These are phyloP conservation scores for Ataeniobius toweri DNA, from an alignment of 2,797 vertebrate species.

Conservation along the genomic window DNA sequence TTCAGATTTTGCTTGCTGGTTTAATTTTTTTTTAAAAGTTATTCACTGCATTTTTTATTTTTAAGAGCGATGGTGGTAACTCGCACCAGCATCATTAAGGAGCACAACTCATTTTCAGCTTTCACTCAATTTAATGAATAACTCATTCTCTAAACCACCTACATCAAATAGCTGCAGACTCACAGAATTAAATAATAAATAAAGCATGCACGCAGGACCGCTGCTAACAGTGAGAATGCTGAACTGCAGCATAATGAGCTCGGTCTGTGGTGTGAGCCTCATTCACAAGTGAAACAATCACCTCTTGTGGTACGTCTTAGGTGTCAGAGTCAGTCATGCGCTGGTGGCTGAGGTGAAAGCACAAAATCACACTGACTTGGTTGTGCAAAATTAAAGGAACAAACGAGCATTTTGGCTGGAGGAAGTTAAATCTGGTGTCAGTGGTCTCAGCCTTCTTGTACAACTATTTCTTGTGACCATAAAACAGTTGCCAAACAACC, in stretches of 20 bases:
- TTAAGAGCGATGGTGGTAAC: not conserved
- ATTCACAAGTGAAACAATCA: constrained; percentile 58
- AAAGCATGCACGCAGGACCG: constrained; percentile 27
- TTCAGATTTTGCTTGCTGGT: not conserved
- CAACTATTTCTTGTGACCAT: not conserved
- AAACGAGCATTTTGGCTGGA: constrained; percentile 6
- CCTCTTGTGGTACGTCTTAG: constrained; percentile 29
- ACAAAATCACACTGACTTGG: constrained; percentile 25
- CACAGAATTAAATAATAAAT: constrained; percentile 52
- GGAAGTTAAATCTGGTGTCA: not conserved
- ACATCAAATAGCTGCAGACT: constrained; percentile 22
- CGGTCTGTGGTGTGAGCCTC: constrained; percentile 43
- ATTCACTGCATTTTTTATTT: not conserved
- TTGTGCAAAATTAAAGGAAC: constrained; percentile 10
- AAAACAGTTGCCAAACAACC: constrained; percentile 1
- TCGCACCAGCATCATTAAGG: constrained; percentile 5
- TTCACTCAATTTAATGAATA: constrained; percentile 13
- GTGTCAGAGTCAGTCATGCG: constrained; percentile 35
- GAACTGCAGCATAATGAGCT: constrained; percentile 65
- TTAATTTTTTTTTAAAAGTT: not conserved
- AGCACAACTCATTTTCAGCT: constrained; percentile 6
- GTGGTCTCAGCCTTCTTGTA: not conserved
- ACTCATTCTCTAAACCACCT: constrained; percentile 9
- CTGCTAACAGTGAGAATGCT: constrained; percentile 39
- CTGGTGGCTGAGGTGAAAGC: constrained; percentile 37